Evolutionary conservation across 2,113 vertebrate genomes (phyloP).

Genomic region (Takifugu bimaculatus): DNA sequence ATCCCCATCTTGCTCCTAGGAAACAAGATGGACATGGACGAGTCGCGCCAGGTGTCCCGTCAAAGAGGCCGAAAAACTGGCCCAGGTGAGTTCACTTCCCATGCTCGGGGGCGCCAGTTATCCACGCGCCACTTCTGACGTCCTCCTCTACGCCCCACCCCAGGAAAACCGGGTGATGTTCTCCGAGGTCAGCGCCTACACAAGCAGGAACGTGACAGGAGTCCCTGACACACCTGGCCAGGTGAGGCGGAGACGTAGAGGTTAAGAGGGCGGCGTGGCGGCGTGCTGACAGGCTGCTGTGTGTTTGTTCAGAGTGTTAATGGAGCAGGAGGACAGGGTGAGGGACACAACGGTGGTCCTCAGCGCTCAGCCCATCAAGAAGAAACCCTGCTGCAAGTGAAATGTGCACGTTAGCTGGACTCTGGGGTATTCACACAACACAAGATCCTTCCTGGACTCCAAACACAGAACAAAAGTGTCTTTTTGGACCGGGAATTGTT

Average conservation of each 20-base stretch:
- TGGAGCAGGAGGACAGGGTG: slow-evolving; percentile 83
- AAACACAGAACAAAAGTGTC: background rate
- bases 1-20: slow-evolving; percentile 84
- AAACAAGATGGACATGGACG: slow-evolving; percentile 87
- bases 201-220: slow-evolving; percentile 78
- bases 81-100: slow-evolving; percentile 72
- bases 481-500: background rate
- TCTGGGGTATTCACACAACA: background rate
- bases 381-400: slow-evolving; percentile 84
- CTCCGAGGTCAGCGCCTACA: slow-evolving; percentile 88
- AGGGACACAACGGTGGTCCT: slow-evolving; percentile 79
- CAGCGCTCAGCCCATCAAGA: slow-evolving; percentile 68
- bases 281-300: background rate
- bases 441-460: slow-evolving; percentile 8
- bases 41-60: slow-evolving; percentile 79
- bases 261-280: background rate
- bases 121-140: background rate
- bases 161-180: slow-evolving; percentile 85
- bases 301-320: slow-evolving; percentile 77
- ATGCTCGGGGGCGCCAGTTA: background rate
- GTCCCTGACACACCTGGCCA: slow-evolving; percentile 83
- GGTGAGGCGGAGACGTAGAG: slow-evolving; percentile 65
- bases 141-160: slow-evolving; percentile 10
- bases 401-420: background rate
- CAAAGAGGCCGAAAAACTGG: slow-evolving; percentile 80